Conservation (phyloP, 2,888 invertebrate genomes). For the Ypsolopha sequella region DNA sequence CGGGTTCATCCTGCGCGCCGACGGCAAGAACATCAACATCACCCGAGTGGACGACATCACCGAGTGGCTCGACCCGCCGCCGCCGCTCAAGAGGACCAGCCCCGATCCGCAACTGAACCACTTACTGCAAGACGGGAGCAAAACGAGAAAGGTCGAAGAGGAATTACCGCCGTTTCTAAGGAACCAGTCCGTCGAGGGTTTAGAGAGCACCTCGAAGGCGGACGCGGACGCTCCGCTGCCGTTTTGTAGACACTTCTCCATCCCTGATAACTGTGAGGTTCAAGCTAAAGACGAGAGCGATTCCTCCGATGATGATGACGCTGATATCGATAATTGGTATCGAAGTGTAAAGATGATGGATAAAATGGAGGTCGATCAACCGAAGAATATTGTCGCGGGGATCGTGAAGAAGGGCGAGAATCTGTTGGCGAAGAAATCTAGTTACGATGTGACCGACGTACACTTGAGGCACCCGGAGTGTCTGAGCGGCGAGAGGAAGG, state of each 20-base stretch:
- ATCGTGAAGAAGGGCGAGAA: conserved; percentile 13
- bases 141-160: conserved; percentile 12
- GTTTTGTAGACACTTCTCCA: conserved; percentile 42
- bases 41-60: conserved; percentile 61
- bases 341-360: conserved; percentile 19
- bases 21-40: conserved; percentile 40
- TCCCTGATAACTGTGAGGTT: conserved; percentile 32
- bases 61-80: conserved; percentile 51
- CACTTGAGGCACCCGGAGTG: conserved; percentile 25
- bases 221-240: conserved; percentile 19
- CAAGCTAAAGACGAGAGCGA: conserved; percentile 12
- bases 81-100: conserved; percentile 38
- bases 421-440: conserved; percentile 26
- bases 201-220: conserved; percentile 33
- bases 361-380: conserved; percentile 29
- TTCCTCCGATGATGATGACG: conserved; percentile 24
- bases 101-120: conserved; percentile 35
- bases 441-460: conserved; percentile 40
- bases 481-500: conserved; percentile 24
- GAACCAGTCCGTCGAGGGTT: conserved; percentile 57
- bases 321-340: conserved; percentile 23
- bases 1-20: conserved; percentile 49
- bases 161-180: conserved; percentile 45
- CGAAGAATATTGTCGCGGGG: conserved; percentile 24
- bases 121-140: conserved; percentile 10